Evolutionary conservation across 2,113 vertebrate genomes (phyloP).

Genomic region (Rhinoderma darwinii): DNA sequence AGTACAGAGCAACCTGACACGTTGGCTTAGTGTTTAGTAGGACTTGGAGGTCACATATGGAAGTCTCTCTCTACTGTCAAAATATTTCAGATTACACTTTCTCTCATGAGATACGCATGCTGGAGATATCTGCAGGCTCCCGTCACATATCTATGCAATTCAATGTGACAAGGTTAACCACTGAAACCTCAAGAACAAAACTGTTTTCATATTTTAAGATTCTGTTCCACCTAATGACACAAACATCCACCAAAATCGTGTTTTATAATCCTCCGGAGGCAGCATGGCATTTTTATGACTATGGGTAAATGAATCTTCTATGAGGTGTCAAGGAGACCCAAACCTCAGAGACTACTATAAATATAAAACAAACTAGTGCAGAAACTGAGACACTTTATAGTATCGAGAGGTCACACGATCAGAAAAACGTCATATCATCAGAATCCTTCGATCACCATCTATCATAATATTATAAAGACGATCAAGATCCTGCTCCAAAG

Average conservation of each 20-base stretch:
- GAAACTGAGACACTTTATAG: conserved; percentile 2
- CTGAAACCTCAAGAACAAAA: conserved; percentile 25
- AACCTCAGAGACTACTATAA: conserved; percentile 28
- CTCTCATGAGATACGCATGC: neutral
- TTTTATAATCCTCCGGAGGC: conserved; percentile 28
- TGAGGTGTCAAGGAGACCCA: conserved; percentile 33
- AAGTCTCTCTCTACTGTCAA: neutral
- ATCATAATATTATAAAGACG: neutral
- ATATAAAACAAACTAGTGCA: neutral
- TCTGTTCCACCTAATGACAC: conserved; percentile 23
- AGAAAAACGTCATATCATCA: neutral
- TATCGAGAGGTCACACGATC: neutral
- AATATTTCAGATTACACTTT: neutral
- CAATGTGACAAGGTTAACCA: conserved; percentile 41
- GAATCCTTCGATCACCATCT: conserved; percentile 11
- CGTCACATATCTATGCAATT: neutral
- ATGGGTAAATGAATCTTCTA: conserved; percentile 37
- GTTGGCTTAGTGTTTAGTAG: neutral
- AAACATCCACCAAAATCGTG: conserved; percentile 17
- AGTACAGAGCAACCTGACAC: neutral
- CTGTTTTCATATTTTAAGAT: conserved; percentile 39
- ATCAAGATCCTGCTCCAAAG: neutral
- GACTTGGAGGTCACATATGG: too few species aligned
- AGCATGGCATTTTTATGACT: conserved; percentile 41
- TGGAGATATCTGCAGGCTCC: neutral